These are phyloP conservation scores for Plebejus argus DNA, from an alignment of 2,888 invertebrate species.

Conservation along the genomic window DNA sequence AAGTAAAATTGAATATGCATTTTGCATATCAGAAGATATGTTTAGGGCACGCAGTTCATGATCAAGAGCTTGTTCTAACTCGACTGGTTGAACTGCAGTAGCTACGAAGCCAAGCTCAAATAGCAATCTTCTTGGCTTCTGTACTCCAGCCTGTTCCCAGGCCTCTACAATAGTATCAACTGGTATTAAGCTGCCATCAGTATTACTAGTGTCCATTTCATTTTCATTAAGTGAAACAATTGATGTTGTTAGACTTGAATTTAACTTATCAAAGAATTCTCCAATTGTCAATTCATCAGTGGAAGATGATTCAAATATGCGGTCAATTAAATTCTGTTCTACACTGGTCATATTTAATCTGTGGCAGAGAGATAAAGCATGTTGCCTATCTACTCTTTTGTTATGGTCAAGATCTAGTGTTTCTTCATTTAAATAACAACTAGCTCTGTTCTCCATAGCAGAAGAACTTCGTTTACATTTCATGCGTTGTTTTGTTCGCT, in stretches of 20 bases:
- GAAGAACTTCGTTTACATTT: conserved; percentile 60
- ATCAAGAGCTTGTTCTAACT: conserved; percentile 85
- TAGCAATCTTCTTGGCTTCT: conserved; percentile 83
- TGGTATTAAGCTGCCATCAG: conserved; percentile 49
- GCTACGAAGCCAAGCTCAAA: conserved; percentile 84
- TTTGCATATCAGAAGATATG: conserved; percentile 42
- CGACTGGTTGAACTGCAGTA: conserved; percentile 79
- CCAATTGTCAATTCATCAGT: conserved; percentile 65
- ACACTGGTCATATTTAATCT: conserved; percentile 64
- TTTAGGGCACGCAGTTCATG: conserved; percentile 77
- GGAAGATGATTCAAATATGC: conserved; percentile 58
- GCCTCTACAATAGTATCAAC: conserved; percentile 83
- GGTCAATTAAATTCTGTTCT: conserved; percentile 59
- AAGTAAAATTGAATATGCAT: conserved; percentile 64
- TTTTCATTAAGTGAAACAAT: conserved; percentile 45
- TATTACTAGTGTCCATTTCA: conserved; percentile 37
- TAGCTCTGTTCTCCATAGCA: conserved; percentile 54
- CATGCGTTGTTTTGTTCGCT: conserved; percentile 52
- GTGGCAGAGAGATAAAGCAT: conserved; percentile 65
- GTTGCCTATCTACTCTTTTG: conserved; percentile 58
- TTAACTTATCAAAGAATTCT: conserved; percentile 69
- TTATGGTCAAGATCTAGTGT: conserved; percentile 57
- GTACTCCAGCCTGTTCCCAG: conserved; percentile 87
- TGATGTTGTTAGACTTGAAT: conserved; percentile 59
- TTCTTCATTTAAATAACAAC: conserved; percentile 41